Evolutionary conservation across 2,888 invertebrate species (phyloP), one percentile per base, ranked within the genome.

Genomic region (Acanthosepion pharaonis): DNA sequence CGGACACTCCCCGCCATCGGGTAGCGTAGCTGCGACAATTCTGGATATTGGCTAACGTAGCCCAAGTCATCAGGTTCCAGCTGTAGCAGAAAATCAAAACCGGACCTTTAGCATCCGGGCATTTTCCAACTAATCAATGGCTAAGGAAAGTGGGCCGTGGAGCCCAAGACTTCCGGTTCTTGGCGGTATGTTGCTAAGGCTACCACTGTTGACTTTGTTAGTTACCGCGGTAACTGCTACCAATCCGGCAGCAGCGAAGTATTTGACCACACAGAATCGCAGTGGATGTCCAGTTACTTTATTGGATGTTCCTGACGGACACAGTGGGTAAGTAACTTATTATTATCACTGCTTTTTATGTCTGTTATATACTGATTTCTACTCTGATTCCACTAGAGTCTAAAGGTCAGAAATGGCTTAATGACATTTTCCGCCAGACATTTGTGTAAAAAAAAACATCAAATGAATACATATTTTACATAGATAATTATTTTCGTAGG

Each of bases 121-220:
- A 78, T 78, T 78, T 78, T 33, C 78, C 9, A 78, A 78, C 11
- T 78, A n/a, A 78, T 33, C n/a, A 33, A 78, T 78, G 78, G n/a
- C 78, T 78, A n/a, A 78, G n/a, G 78, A n/a, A 78, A 78, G n/a
- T n/a, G n/a, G 78, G n/a, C 78, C 78, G 33, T 78, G 78, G 78
- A 78, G 78, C 78, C 78, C 78, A n/a, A 33, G 78, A 33, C n/a
- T 78, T 15, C 78, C 78, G n/a, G n/a, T 11, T 11, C 78, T 15
- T 4, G 78, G 78, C 5, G n/a, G 78, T 78, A 11, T 78, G n/a
- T 23, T 78, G 2, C 78, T 78, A n/a, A 78, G 78, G 78, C n/a
- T 78, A n/a, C 9, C 33, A 33, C 18, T 78, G n/a, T 15, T 78
- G 78, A 15, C n/a, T 78, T 78, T 78, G 78, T 5, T 78, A n/a